phyloP scores from a whole-genome alignment of 2,797 vertebrate genomes.

The Cercopithecus diana region DNA sequence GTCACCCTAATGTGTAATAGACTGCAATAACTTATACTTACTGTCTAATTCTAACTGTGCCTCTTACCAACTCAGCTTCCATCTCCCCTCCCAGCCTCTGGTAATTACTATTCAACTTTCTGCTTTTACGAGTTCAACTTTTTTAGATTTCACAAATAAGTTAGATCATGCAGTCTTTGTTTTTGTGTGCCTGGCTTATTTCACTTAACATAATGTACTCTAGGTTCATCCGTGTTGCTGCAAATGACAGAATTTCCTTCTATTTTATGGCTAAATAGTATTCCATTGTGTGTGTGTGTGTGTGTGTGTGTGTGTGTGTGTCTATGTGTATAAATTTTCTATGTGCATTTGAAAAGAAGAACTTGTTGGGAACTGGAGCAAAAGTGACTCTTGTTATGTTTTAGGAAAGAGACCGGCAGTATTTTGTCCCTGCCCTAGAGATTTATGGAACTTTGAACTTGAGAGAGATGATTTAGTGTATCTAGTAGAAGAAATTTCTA shows the following conservation, averaged over 20 bases:
- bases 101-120: background rate
- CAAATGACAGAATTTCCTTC: background rate
- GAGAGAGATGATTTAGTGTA: background rate
- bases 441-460: too few relatives aligned
- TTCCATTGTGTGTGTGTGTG: background rate
- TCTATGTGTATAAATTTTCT: background rate
- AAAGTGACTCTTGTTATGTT: too few relatives aligned
- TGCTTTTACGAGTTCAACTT: background rate
- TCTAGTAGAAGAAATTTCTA: background rate
- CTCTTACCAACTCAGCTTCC: background rate
- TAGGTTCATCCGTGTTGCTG: background rate
- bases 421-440: too few relatives aligned
- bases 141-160: background rate
- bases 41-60: background rate
- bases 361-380: too few relatives aligned
- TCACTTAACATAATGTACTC: background rate
- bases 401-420: too few relatives aligned
- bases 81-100: background rate
- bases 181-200: background rate
- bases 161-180: background rate
- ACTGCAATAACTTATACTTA: background rate
- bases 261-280: background rate
- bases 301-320: background rate
- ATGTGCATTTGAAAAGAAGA: background rate
- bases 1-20: background rate